Evolutionary conservation across 2,113 vertebrate species (phyloP), one percentile per base, ranked within the genome.

Genomic region (Equus przewalskii): DNA sequence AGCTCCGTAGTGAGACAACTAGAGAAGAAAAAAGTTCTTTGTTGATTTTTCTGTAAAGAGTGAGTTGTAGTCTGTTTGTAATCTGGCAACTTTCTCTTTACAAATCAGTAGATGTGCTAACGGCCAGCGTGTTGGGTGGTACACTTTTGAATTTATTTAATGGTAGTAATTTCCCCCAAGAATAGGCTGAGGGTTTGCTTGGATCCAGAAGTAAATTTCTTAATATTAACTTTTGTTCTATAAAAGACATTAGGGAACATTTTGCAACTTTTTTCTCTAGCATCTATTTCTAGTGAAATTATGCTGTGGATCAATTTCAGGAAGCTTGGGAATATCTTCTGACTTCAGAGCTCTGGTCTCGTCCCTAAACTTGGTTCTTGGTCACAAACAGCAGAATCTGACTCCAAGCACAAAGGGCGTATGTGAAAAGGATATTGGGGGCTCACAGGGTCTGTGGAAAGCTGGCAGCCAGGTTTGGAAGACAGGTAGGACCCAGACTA

Each of bases 241-340:
- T 26, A 41, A 0, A 86, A 94, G 33, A 60, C 58, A 18, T 0
- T 12, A 0, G 49, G 19, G 2, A 51, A 46, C 33, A 79, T 64
- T 3, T 1, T 15, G 0, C 36, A 92, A 4, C 1, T 11, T 26
- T 64, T 64, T 41, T 4, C 18, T 58, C n/a, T 83, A 64, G 14
- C 65, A 46, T 95, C 46, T 58, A 69, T 84, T 98, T 94, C 73
- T 88, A 83, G 93, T 93, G 80, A 93, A 96, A 86, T 85, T 33
- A 7, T 79, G 81, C 24, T 41, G 12, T 83, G 83, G 78, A 58
- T 86, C n/a, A 79, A 13, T 51, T 65, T 75, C 46, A 96, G 78
- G 78, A 85, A 73, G 16, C 36, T 24, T 30, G 51, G 60, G 60
- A 80, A 44, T 92, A 36, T 26, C 41, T 70, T 80, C 49, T 22